These are phyloP conservation scores for Dendrocopos noguchii DNA, from an alignment of 2,113 vertebrate species.

Conservation along the genomic window DNA sequence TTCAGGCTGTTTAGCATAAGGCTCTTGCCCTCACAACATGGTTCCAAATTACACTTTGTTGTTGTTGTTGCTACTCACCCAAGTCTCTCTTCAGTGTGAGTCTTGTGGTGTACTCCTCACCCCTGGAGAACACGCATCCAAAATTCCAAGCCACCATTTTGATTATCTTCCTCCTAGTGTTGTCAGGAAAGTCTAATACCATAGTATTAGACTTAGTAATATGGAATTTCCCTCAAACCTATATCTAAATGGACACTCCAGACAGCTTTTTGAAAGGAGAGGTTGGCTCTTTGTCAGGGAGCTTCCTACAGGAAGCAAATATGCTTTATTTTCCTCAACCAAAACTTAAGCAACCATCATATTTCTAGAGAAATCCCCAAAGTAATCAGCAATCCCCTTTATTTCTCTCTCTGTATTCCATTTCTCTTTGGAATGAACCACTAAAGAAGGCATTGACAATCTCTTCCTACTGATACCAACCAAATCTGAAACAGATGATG, in stretches of 20 bases:
- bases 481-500: not conserved
- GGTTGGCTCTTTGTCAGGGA: not conserved
- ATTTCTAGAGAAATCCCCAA: not conserved
- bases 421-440: not conserved
- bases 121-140: not conserved
- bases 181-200: not conserved
- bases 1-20: not conserved
- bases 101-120: not conserved
- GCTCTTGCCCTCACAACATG: not conserved
- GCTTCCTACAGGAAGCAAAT: not conserved
- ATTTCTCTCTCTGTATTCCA: not conserved
- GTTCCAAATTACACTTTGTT: not conserved
- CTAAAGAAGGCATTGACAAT: not conserved
- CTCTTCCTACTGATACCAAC: not conserved
- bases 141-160: not conserved
- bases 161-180: not conserved
- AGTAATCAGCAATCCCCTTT: not conserved
- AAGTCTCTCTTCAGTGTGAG: not conserved
- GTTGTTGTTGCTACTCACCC: not conserved
- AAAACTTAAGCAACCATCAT: not conserved
- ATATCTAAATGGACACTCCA: not conserved
- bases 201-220: too few species aligned
- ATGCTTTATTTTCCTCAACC: not conserved
- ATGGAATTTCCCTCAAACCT: not conserved
- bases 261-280: not conserved